These are phyloP conservation scores for Bombus difficillimus DNA, from an alignment of 1,140 invertebrate genomes.

Conservation along the genomic window DNA sequence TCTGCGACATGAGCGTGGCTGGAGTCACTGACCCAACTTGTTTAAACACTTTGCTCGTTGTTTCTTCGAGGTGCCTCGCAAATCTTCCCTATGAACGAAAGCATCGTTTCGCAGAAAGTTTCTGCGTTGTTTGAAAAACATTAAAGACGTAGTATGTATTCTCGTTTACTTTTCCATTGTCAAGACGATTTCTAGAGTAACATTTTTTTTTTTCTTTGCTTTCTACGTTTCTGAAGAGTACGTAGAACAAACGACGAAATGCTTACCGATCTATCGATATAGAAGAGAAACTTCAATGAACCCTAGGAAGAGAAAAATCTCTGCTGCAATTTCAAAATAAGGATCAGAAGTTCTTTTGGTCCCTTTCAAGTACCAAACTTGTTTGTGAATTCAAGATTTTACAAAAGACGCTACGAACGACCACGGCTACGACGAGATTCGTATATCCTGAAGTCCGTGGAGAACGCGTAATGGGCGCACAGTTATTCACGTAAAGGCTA, in stretches of 20 bases:
- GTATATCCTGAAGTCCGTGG: not conserved
- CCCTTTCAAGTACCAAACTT: not conserved
- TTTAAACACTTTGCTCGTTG: conserved; percentile 69
- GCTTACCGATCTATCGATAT: not conserved
- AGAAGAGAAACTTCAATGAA: not conserved
- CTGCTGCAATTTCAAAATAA: not conserved
- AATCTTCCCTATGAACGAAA: conserved; percentile 21
- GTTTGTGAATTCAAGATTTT: not conserved
- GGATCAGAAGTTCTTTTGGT: not conserved
- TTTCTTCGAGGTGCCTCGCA: conserved; percentile 53
- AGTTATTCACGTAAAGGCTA: conserved; percentile 49
- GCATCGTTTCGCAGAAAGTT: conserved; percentile 37
- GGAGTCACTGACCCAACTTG: conserved; percentile 74
- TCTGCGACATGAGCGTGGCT: conserved; percentile 63
- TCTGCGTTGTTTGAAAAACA: not conserved
- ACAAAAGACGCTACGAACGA: not conserved
- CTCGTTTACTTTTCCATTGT: not conserved
- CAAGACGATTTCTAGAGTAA: not conserved
- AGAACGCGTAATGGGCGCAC: conserved; percentile 38
- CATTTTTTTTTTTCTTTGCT: not conserved
- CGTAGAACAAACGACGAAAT: not conserved
- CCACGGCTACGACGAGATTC: not conserved
- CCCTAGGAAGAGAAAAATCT: not conserved
- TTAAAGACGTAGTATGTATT: too few relatives aligned
- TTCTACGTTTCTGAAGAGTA: not conserved